Base-by-base conservation (phyloP, 2,113 vertebrate genomes). In the Pterocles burchelli region DNA sequence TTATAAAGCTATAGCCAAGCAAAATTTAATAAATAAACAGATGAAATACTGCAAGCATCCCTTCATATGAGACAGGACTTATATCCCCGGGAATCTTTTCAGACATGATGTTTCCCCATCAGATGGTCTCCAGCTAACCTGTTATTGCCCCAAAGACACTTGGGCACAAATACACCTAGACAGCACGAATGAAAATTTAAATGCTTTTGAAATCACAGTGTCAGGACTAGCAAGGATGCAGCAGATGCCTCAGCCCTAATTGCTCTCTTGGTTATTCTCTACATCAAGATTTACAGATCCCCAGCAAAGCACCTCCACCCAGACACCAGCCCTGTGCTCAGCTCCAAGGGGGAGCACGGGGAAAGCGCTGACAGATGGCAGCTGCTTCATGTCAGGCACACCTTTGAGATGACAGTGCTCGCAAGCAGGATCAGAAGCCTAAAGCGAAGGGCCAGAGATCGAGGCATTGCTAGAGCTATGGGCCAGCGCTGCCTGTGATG, bases 331-430 rank as follows among this genome's bases (percentile, higher is more conserved):
- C 13, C 34, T 4, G 9, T 5, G 58, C 79, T 43, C 8, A 4
- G 59, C 43, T 28, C 0, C 3, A 11, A 24, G 29, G 8, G 34
- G 22, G 11, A 36, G 51, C 1, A 1, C 45, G 31, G 38, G 61
- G 67, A 46, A 13, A 2, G 34, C 33, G 3, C 59, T 52, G 78
- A 24, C 2, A 15, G 54, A 19, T 22, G 28, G 54, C 46, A 61
- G 54, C 59, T 1, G 8, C 12, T 38, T 4, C 49, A 6, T 3
- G 34, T 13, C 66, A 52, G 36, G 43, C 55, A 48, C 75, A 43
- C 25, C 58, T 85, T 41, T 8, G 75, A 63, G 68, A 25, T 9
- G 25, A 34, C 51, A 63, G 65, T 0, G 1, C 17, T 9, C 4
- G 14, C 33, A 17, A 43, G 38, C 45, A 13, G 33, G 54, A 49